A percentile compares a stretch with the other conserved stretches of the same genome.
Evolutionary conservation across 2,797 vertebrate genomes (phyloP).

Genomic region (Gymnocypris eckloni): DNA sequence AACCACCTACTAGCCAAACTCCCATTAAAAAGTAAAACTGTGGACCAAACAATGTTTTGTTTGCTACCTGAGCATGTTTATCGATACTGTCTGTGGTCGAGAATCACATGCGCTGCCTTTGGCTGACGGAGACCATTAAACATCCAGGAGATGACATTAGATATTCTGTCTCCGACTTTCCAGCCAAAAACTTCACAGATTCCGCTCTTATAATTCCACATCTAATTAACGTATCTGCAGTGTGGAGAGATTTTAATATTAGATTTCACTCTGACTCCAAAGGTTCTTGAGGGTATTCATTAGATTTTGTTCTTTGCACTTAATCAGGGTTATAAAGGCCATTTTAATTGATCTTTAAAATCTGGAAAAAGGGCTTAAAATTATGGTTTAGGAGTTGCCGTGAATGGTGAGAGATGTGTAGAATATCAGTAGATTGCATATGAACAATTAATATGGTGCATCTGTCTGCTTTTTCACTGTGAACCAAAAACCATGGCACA

Average conservation of each 20-base stretch:
- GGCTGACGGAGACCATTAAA: constrained; percentile 1
- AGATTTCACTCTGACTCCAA: constrained; percentile 23
- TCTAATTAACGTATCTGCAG: constrained; percentile 35
- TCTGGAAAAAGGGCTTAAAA: constrained; percentile 59
- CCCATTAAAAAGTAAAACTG: neutral
- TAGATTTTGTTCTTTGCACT: constrained; percentile 39
- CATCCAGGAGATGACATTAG: neutral
- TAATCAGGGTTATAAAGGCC: constrained; percentile 50
- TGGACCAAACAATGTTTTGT: neutral
- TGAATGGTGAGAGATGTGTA: neutral
- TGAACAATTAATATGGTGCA: neutral
- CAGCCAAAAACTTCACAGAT: constrained; percentile 39
- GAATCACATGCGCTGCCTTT: neutral
- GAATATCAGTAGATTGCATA: neutral
- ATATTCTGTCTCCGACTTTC: constrained; percentile 27
- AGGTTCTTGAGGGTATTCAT: constrained; percentile 42
- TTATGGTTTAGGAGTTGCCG: neutral
- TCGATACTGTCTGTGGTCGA: neutral
- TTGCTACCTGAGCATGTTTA: neutral
- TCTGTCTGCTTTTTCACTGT: neutral
- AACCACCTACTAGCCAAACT: neutral
- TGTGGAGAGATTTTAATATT: constrained; percentile 43
- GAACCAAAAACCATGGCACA: neutral
- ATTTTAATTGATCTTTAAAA: constrained; percentile 50
- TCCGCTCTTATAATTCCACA: constrained; percentile 7